Percentiles rank a stretch among this genome's conserved stretches.
Evolutionary conservation across 1,140 invertebrate species (phyloP).

Genomic region (Penaeus vannamei): DNA sequence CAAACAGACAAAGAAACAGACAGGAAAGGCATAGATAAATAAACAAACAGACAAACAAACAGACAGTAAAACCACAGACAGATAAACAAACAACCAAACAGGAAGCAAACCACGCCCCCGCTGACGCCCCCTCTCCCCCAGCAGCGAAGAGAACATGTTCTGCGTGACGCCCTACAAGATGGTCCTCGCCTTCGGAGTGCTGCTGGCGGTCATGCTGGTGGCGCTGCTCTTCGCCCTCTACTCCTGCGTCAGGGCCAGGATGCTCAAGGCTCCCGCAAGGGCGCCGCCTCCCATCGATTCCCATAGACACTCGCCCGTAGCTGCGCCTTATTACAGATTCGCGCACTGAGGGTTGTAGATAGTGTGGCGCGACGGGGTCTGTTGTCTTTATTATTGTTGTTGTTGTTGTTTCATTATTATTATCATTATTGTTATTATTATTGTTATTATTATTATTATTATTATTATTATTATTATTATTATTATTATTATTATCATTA

Average conservation of each 20-base stretch:
- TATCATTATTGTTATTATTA: neutral
- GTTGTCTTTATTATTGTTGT: neutral
- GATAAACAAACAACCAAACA: too few relatives aligned
- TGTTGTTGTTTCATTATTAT: neutral
- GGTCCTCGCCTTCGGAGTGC: conserved; percentile 79
- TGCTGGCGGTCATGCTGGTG: conserved; percentile 79
- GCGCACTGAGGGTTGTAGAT: conserved; percentile 24
- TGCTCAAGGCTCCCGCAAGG: conserved; percentile 38
- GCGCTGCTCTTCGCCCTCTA: conserved; percentile 79
- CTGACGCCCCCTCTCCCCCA: neutral
- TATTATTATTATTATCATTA: too few relatives aligned
- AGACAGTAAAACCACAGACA: too few relatives aligned
- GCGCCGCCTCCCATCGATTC: conserved; percentile 30
- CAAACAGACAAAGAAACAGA: too few relatives aligned
- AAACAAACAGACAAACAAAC: too few relatives aligned
- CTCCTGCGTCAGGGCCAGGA: conserved; percentile 74
- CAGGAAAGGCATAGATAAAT: too few relatives aligned
- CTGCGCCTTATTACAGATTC: conserved; percentile 53
- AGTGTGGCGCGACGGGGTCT: too few relatives aligned
- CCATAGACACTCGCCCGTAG: conserved; percentile 44
- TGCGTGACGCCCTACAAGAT: conserved; percentile 82
- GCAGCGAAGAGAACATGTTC: conserved; percentile 76
- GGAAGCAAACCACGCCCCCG: too few relatives aligned
- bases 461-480: too few relatives aligned
- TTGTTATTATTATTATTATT: too few relatives aligned